Evolutionary conservation across 1,140 invertebrate species (phyloP), one percentile per base, ranked within the genome.

Genomic region (Aricia agestis): DNA sequence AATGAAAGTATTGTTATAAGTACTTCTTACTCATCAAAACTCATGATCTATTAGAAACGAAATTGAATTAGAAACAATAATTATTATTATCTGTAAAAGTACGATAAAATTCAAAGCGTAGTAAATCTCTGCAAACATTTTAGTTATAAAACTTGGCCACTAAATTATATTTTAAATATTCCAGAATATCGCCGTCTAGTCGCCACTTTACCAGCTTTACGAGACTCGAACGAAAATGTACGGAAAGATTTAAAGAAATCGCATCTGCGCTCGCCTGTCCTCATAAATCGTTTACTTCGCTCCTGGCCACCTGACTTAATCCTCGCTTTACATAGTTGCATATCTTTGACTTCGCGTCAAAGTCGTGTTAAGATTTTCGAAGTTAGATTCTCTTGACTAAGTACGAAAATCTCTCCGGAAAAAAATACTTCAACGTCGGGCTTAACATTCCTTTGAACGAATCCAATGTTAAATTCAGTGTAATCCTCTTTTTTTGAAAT

Each of bases 201-300:
- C 18, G 19, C 18, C 19, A 63, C 59, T 63, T 63, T 63, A 63
- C 59, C 18, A 63, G 59, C 59, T 63, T 25, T 63, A 63, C 59
- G 59, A 25, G 59, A 63, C 59, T 63, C 19, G 10, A 63, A 63
- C 59, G 59, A 63, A 63, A 63, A 63, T 63, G 59, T 63, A 19
- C n/a, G 59, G 18, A 25, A 25, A 63, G 59, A 63, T 63, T 63
- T 63, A 63, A 63, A 63, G 59, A 63, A 63, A 63, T 63, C 59
- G 59, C 59, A 63, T 63, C 59, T 63, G 59, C 59, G 59, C 59
- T 63, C 19, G 59, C 18, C 59, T 63, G 59, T 63, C 59, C 59
- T 13, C 59, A 63, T 63, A 63, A 63, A 63, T 63, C 59, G 59
- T 19, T 63, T 63, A 10, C 59, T 19, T 63, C 19, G 59, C 19